Evolutionary conservation across 1,140 invertebrate species (phyloP).

Genomic region (Hyles vespertilio): DNA sequence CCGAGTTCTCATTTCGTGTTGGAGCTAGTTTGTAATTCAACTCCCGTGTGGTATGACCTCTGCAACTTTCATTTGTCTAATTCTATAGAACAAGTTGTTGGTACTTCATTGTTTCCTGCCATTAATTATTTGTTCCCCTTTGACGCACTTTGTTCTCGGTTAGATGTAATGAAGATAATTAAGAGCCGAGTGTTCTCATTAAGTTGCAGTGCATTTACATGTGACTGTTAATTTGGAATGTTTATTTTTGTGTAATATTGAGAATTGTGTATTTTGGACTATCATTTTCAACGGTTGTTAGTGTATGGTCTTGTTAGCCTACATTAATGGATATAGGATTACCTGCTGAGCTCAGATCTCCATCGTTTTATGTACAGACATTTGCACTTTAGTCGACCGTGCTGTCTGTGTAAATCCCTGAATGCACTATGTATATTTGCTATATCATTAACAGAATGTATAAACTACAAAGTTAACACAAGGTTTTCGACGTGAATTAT

Average conservation of each 20-base stretch:
- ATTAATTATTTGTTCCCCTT: slow-evolving; percentile 15
- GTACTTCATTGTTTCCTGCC: slow-evolving; percentile 15
- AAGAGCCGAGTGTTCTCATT: neutral
- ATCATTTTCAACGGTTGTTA: no score
- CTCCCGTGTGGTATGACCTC: slow-evolving; percentile 17
- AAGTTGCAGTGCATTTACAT: neutral
- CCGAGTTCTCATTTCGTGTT: slow-evolving; percentile 8
- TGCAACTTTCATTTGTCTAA: slow-evolving; percentile 26
- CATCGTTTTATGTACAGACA: no score
- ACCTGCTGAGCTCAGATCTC: no score
- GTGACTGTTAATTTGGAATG: neutral
- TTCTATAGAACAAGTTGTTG: slow-evolving; percentile 17
- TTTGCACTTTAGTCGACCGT: no score
- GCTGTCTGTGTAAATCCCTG: no score
- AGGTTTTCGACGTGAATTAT: no score
- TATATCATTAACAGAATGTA: no score
- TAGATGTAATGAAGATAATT: slow-evolving; percentile 4
- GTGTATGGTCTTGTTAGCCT: no score
- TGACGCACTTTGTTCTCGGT: slow-evolving; percentile 5
- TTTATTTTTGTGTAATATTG: neutral
- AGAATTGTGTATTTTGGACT: neutral
- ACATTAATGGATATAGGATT: no score
- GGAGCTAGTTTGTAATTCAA: slow-evolving; percentile 22
- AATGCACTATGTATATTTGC: no score
- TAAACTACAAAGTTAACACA: no score